Percentiles rank a stretch among this genome's conserved stretches.
Evolutionary conservation across 1,140 invertebrate genomes (phyloP).

Genomic region (Asbolus verrucosus): DNA sequence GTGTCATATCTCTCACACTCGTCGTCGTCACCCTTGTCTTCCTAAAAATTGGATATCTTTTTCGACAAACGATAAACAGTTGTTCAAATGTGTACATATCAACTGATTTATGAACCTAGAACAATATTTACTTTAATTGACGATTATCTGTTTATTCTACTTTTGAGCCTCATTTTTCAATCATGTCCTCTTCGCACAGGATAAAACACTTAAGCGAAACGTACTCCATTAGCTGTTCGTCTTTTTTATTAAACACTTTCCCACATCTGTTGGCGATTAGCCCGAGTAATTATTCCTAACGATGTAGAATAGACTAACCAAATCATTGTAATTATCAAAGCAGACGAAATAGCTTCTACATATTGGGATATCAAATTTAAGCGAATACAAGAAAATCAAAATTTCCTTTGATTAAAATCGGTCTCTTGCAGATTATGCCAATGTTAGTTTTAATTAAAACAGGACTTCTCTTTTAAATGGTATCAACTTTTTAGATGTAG

Average conservation of each 20-base stretch:
- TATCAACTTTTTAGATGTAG: conserved; percentile 22
- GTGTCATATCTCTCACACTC: conserved; percentile 54
- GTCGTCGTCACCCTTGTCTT: conserved; percentile 50
- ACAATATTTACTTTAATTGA: too few species aligned
- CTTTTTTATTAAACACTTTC: conserved; percentile 35
- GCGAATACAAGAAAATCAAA: background rate
- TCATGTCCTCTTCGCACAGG: background rate
- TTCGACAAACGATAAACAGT: conserved; percentile 53
- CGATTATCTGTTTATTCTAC: too few species aligned
- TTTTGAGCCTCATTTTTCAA: too few species aligned
- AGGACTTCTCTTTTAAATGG: conserved; percentile 26
- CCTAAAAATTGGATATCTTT: conserved; percentile 53
- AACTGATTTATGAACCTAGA: conserved; percentile 44
- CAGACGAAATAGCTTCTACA: conserved; percentile 10
- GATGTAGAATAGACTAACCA: conserved; percentile 14
- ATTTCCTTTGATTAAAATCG: conserved; percentile 28
- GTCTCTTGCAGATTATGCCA: conserved; percentile 13
- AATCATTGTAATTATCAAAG: conserved; percentile 15
- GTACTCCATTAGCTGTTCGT: conserved; percentile 29
- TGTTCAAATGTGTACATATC: conserved; percentile 39
- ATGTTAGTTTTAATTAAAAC: conserved; percentile 37
- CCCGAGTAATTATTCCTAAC: conserved; percentile 31
- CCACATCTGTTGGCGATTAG: conserved; percentile 28
- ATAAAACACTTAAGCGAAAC: background rate
- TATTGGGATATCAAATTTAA: background rate